phyloP scores from a whole-genome alignment of 2,888 invertebrate genomes.

The Seira ritae region DNA sequence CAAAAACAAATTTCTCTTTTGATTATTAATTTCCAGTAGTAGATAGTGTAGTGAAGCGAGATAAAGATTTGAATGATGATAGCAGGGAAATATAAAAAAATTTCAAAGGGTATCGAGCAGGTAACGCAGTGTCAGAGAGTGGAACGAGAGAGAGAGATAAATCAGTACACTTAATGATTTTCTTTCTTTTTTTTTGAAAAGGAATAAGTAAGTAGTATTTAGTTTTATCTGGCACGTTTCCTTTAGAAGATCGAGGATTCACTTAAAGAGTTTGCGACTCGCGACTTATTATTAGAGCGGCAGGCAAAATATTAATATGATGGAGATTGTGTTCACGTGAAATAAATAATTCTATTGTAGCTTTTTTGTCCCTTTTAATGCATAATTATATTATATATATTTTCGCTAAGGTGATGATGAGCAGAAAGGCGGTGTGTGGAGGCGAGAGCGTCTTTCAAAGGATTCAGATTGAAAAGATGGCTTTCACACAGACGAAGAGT shows the following conservation, averaged over 20 bases:
- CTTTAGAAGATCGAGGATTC: too few species aligned
- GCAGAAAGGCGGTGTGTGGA: background rate
- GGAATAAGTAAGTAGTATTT: too few species aligned
- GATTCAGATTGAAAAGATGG: background rate
- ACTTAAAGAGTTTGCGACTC: too few species aligned
- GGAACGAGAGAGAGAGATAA: background rate
- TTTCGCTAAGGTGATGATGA: background rate
- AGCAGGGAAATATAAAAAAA: conserved; percentile 1
- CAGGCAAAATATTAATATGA: too few species aligned
- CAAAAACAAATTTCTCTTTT: background rate
- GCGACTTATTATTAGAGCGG: too few species aligned
- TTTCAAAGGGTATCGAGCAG: conserved; percentile 23
- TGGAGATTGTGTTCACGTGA: too few species aligned
- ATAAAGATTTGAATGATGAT: background rate
- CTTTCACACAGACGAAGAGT: background rate
- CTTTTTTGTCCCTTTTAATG: too few species aligned
- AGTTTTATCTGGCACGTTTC: background rate
- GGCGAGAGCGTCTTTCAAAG: background rate
- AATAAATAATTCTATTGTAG: too few species aligned
- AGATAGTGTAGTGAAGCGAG: background rate
- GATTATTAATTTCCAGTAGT: background rate
- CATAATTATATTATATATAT: background rate
- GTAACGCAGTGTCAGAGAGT: conserved; percentile 32
- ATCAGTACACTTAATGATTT: background rate
- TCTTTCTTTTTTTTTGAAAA: too few species aligned